Base-by-base conservation (phyloP, 2,888 invertebrate species). In the Pimpla rufipes region DNA sequence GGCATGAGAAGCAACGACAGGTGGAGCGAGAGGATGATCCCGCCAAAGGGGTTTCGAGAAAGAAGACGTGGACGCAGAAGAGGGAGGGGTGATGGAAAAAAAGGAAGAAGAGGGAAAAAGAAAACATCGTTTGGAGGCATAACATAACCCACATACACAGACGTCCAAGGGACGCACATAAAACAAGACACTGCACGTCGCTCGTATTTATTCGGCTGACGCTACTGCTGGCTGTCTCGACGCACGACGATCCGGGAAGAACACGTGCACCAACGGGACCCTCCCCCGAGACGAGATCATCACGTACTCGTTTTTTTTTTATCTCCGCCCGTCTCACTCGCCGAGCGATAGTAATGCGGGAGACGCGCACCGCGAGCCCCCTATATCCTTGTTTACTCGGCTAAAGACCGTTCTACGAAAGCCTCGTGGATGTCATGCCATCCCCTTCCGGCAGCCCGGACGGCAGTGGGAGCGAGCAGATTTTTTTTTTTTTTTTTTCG, bases 31-130 rank as follows among this genome's bases (percentile, higher is more conserved):
- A 75, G 23, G 71, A 70, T 18, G 42, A 84, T 42, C 59, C 83
- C 80, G 85, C 70, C 80, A 82, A 84, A 85, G 83, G 85, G 85
- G 81, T 85, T 81, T 66, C 55, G 64, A 57, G 70, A 64, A 42
- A 70, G 57, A 68, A n/a, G 50, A 66, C n/a, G 23, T 71, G 42
- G 42, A 35, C n/a, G 13, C n/a, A n/a, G n/a, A n/a, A 23, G 50
- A 13, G 23, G 52, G n/a, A 55, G 40, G 23, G 66, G 42, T 16
- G 52, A 62, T 2, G 29, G 29, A 29, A 10, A 21, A 50, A 64
- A 70, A 67, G 64, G 77, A 83, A 68, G 18, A 18, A 35, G 13
- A 21, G 29, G 68, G 37, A 66, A 47, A 80, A 74, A 62, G 35
- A 55, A 67, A 62, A 70, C 47, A 62, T 68, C 55, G 73, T 21